A percentile compares a stretch with the other conserved stretches of the same genome.
These are phyloP conservation scores for Florisuga fusca DNA, from an alignment of 2,797 vertebrate genomes.

Conservation along the genomic window DNA sequence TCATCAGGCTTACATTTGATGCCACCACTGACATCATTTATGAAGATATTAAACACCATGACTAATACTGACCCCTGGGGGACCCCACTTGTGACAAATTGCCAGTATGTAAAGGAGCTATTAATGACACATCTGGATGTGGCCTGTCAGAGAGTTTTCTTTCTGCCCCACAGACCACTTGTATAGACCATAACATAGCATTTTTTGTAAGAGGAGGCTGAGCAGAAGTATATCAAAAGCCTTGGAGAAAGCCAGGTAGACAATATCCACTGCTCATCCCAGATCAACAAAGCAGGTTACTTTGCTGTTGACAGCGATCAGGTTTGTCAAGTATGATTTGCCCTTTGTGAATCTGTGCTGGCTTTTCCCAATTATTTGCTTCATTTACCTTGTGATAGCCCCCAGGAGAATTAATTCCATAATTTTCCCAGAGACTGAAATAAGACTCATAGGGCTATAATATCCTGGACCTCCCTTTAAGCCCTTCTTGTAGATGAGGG, in stretches of 20 bases:
- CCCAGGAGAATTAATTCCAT: background rate
- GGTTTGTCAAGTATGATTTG: background rate
- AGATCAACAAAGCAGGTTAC: background rate
- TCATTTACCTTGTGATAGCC: background rate
- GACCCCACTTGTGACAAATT: too few relatives aligned
- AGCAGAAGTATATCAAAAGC: background rate
- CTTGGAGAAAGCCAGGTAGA: background rate
- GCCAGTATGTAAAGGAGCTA: too few relatives aligned
- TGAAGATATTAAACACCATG: too few relatives aligned
- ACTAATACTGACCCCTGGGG: too few relatives aligned
- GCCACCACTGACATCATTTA: too few relatives aligned
- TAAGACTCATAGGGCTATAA: background rate
- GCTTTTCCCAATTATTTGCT: background rate
- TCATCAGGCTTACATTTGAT: too few relatives aligned
- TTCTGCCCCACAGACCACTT: too few relatives aligned
- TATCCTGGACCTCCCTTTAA: background rate
- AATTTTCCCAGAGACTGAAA: background rate
- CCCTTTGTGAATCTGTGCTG: background rate
- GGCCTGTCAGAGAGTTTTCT: too few relatives aligned
- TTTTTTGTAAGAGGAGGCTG: too few relatives aligned
- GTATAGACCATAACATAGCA: too few relatives aligned
- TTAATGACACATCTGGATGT: too few relatives aligned
- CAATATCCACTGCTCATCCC: background rate
- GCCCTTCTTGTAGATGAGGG: background rate
- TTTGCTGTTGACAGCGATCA: background rate